Base-by-base conservation (phyloP, 2,797 vertebrate species). In the Linurgus olivaceus region DNA sequence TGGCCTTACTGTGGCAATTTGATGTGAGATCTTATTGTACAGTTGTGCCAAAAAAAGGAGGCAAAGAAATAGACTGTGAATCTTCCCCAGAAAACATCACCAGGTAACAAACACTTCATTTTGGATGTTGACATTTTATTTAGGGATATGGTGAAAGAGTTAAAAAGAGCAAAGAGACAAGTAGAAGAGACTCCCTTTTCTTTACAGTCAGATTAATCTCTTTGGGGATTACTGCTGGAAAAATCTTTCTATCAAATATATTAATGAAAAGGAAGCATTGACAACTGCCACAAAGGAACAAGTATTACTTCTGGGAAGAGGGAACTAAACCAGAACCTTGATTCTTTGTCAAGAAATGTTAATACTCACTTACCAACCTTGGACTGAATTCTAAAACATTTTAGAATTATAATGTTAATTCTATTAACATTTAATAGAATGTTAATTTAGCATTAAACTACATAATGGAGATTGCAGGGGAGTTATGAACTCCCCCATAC, bases 401-500 rank as follows among this genome's bases (percentile, higher is more conserved):
- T 57, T 79, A n/a, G n/a, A n/a, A n/a, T n/a, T n/a, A n/a, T n/a
- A n/a, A n/a, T n/a, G n/a, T n/a, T n/a, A n/a, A n/a, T n/a, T n/a
- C n/a, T n/a, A n/a, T n/a, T n/a, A n/a, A n/a, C n/a, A n/a, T n/a
- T n/a, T n/a, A n/a, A n/a, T n/a, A n/a, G n/a, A n/a, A n/a, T n/a
- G n/a, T n/a, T n/a, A 28, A 38, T 86, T 83, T 44, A 94, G 61
- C 38, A 54, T 55, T 63, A 87, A 35, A 54, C 47, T 68, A 42
- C 28, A 38, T 10, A 63, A 44, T 10, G 15, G 63, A 44, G 35
- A 79, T 16, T 77, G 29, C 35, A 85, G 31, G 29, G 51, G 35
- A 76, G 9, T 68, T 89, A 47, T 0, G 11, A 47, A 54, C 5
- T 88, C 21, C 23, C 11, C 7, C 0, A 0, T 17, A 7, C 1